phyloP scores from a whole-genome alignment of 1,140 invertebrate species.

The Drosophila gunungcola region DNA sequence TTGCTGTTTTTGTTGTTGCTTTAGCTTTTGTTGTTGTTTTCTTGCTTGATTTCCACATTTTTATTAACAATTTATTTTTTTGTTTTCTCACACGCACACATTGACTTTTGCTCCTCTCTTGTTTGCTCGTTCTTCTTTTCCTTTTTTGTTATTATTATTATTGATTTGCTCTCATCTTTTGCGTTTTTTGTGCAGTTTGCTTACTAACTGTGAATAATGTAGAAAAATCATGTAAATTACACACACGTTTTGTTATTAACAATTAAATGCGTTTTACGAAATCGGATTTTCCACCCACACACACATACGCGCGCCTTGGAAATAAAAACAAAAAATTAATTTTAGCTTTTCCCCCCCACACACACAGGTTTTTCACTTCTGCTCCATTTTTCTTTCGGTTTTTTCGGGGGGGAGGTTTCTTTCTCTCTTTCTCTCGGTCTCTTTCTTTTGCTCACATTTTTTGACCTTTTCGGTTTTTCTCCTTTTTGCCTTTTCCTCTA shows the following conservation, averaged over 20 bases:
- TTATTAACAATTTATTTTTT: conserved; percentile 23
- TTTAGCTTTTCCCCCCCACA: conserved; percentile 71
- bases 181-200: conserved; percentile 54
- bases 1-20: conserved; percentile 30
- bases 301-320: conserved; percentile 34
- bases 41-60: conserved; percentile 58
- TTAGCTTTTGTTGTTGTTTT: conserved; percentile 32
- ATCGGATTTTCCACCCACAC: conserved; percentile 35
- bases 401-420: conserved; percentile 28
- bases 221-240: conserved; percentile 32
- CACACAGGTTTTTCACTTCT: conserved; percentile 68
- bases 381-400: conserved; percentile 70
- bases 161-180: conserved; percentile 45
- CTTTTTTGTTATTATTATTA: conserved; percentile 48
- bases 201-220: conserved; percentile 38
- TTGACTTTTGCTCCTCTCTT: conserved; percentile 4
- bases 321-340: conserved; percentile 82
- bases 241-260: conserved; percentile 33
- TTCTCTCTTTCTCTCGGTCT: not conserved
- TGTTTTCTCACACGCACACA: conserved; percentile 29
- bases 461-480: conserved; percentile 56
- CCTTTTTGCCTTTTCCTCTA: conserved; percentile 28
- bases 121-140: not conserved
- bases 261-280: conserved; percentile 76
- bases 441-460: conserved; percentile 24